Evolutionary conservation across 2,888 invertebrate genomes (phyloP), one percentile per base, ranked within the genome.

Genomic region (Punctoribates punctum): DNA sequence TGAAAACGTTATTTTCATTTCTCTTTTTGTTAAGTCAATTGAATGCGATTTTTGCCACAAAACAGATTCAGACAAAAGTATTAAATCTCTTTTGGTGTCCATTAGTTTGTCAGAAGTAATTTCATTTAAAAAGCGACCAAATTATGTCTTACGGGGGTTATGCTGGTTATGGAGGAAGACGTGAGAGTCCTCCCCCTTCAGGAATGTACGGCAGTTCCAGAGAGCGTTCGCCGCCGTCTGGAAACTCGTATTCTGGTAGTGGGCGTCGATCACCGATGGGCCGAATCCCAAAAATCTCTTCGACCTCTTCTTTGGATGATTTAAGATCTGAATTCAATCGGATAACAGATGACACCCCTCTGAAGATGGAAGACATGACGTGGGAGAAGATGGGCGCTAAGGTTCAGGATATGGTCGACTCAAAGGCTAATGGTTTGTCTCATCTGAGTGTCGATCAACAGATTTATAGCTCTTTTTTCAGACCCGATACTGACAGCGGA

Each of bases 301-400:
- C 67, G 3, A 20, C 15, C 1, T n/a, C 34, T 20, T 67, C 38
- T 11, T 38, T 38, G 38, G 67, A 67, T 67, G 67, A 67, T 6
- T 29, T 67, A n/a, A 34, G 67, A 38, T 9, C 20, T 34, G 67
- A 67, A 38, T 67, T 67, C 38, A 38, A 38, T 67, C 67, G 67
- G 8, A 67, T 67, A 15, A 67, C 34, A 29, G 38, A 38, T 67
- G 38, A 67, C 29, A 67, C n/a, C 1, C 67, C 67, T 4, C 67
- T 67, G 1, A 67, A 67, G 67, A 38, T 67, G 67, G 67, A 67
- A 67, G 67, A 67, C 67, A 17, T 67, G 67, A 67, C 67, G 9
- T 67, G 67, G 67, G 67, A 67, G 13, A 29, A 38, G n/a, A 67
- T 67, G 67, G 67, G 67, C 15, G 9, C 67, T 6, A 34, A 38